phyloP scores from a whole-genome alignment of 2,888 invertebrate species.

The Agrochola macilenta region DNA sequence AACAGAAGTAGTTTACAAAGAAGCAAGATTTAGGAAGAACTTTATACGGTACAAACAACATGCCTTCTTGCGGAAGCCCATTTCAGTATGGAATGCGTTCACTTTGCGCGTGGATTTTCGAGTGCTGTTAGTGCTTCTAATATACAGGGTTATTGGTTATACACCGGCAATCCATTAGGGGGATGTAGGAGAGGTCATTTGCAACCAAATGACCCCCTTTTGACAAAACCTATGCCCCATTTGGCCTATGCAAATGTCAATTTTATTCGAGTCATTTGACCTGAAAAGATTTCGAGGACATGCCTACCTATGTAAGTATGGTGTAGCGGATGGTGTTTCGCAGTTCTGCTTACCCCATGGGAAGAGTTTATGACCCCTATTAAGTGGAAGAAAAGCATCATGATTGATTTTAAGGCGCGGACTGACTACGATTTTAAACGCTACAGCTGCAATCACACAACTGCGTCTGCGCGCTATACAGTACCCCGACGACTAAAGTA shows the following conservation, averaged over 20 bases:
- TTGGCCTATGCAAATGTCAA: too few species aligned
- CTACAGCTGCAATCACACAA: too few species aligned
- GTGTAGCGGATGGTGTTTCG: neutral
- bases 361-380: neutral
- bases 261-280: too few species aligned
- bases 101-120: neutral
- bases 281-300: neutral
- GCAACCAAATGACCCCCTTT: too few species aligned
- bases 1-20: neutral
- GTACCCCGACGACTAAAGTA: too few species aligned
- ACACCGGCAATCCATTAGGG: too few species aligned
- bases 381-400: neutral
- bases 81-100: neutral
- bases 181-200: too few species aligned
- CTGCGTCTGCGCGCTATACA: too few species aligned
- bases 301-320: neutral
- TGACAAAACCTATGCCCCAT: too few species aligned
- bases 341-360: neutral
- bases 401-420: neutral
- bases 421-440: too few species aligned
- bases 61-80: neutral
- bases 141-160: too few species aligned
- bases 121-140: neutral
- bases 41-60: neutral
- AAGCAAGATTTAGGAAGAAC: neutral